These are phyloP conservation scores for Micrasema minimum DNA, from an alignment of 1,140 invertebrate species.

Conservation along the genomic window DNA sequence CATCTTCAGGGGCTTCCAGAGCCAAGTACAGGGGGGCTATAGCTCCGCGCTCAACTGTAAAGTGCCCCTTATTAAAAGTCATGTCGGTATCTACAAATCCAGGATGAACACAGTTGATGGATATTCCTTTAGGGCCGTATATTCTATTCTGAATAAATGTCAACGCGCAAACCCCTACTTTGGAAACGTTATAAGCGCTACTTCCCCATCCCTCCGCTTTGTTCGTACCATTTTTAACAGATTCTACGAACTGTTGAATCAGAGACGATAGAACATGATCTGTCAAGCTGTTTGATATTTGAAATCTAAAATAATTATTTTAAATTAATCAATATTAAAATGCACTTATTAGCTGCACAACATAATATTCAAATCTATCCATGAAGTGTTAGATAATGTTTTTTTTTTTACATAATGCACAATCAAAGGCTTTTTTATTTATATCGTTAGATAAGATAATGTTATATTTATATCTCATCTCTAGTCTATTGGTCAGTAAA, in stretches of 20 bases:
- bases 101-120: constrained; percentile 76
- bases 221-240: constrained; percentile 60
- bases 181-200: constrained; percentile 76
- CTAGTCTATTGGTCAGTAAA: too few species aligned
- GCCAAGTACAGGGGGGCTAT: constrained; percentile 60
- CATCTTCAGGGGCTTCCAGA: constrained; percentile 59
- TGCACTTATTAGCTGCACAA: too few species aligned
- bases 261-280: constrained; percentile 68
- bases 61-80: constrained; percentile 73
- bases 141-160: constrained; percentile 73
- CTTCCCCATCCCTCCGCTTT: constrained; percentile 71
- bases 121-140: constrained; percentile 71
- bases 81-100: constrained; percentile 81
- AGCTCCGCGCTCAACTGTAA: constrained; percentile 74
- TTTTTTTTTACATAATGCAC: too few species aligned
- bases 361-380: too few species aligned
- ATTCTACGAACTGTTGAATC: constrained; percentile 74
- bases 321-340: too few species aligned
- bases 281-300: constrained; percentile 68
- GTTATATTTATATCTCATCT: too few species aligned
- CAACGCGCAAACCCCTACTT: constrained; percentile 76
- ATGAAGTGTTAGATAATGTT: too few species aligned
- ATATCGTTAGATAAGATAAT: too few species aligned
- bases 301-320: too few species aligned
- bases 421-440: too few species aligned